Evolutionary conservation across 2,113 vertebrate genomes (phyloP), one percentile per base, ranked within the genome.

Genomic region (Pyxicephalus adspersus): DNA sequence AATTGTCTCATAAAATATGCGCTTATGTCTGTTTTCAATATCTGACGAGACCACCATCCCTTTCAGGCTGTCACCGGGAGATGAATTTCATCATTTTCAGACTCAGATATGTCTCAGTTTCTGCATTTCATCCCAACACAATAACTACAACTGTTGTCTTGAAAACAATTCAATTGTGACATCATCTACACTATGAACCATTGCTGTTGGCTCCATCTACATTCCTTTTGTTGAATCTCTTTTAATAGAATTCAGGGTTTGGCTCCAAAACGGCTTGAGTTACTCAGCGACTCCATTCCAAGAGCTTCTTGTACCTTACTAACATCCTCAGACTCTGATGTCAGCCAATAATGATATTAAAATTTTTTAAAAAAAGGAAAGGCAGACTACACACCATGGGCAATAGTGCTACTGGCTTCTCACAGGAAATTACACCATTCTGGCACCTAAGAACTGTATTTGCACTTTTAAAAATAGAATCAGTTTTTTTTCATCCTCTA

Each of bases 101-200:
- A 64, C 64, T 83, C 52, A 78, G 88, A 83, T 85, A 85, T 83
- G 77, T 70, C 71, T 83, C 84, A 63, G 3, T 26, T 52, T 68
- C 29, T 38, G 20, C 9, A 18, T 20, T 25, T 6, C 34, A 25
- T 28, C 19, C 23, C 60, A 31, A 55, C 51, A 7, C 57, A 81
- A 80, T 7, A 86, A 92, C 84, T 84, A 72, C 84, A 86, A 81
- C 84, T 70, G 85, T 84, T 77, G 85, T 64, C 84, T 87, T 86
- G 90, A 91, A 87, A 80, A 64, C 75, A 61, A 79, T 85, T 88
- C 86, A 87, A 85, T 87, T 82, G 87, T 92, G 88, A 91, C 89
- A 87, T 91, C 89, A 89, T 73, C 66, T 83, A 83, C 60, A 63
- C 79, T 83, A 83, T 87, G 77, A 87, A 89, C 84, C 84, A 67